Percentiles rank a stretch among this genome's conserved stretches.
These are phyloP conservation scores for Omphaloscelis lunosa DNA, from an alignment of 2,888 invertebrate species.

Conservation along the genomic window DNA sequence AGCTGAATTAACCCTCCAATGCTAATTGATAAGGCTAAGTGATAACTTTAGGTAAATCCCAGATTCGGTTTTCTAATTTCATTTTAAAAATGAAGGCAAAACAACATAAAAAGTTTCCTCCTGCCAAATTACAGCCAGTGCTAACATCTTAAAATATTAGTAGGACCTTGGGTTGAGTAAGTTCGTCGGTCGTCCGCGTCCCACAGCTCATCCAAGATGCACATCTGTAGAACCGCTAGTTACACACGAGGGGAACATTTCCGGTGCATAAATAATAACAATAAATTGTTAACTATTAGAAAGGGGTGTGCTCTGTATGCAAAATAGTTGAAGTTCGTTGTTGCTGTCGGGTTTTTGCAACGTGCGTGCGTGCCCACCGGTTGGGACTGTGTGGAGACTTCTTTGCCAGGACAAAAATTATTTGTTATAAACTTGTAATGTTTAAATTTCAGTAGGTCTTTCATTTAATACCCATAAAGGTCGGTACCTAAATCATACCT, in stretches of 20 bases:
- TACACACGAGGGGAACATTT: slow-evolving; percentile 72
- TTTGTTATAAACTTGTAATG: not conserved
- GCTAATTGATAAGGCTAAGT: not conserved
- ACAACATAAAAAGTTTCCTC: slow-evolving; percentile 28
- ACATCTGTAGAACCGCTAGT: slow-evolving; percentile 67
- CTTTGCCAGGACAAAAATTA: not conserved
- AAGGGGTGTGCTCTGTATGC: slow-evolving; percentile 81
- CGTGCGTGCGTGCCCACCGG: slow-evolving; percentile 24
- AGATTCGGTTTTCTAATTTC: not conserved
- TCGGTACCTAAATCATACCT: not conserved
- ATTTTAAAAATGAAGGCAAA: not conserved
- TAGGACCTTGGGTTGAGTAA: slow-evolving; percentile 32
- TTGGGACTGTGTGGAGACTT: not conserved
- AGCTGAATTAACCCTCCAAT: slow-evolving; percentile 4
- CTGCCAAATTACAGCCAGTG: slow-evolving; percentile 25
- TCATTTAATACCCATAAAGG: not conserved
- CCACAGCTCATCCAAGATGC: slow-evolving; percentile 66
- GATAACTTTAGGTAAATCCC: not conserved
- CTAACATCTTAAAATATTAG: slow-evolving; percentile 57
- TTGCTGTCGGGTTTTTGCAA: slow-evolving; percentile 56
- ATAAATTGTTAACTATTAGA: slow-evolving; percentile 76
- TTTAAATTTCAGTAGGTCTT: not conserved
- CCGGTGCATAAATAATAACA: slow-evolving; percentile 81
- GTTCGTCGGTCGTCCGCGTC: slow-evolving; percentile 68
- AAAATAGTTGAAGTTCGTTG: slow-evolving; percentile 75